A percentile compares a stretch with the other conserved stretches of the same genome.
These are phyloP conservation scores for Apoderus coryli DNA, from an alignment of 2,888 invertebrate species.

Conservation along the genomic window DNA sequence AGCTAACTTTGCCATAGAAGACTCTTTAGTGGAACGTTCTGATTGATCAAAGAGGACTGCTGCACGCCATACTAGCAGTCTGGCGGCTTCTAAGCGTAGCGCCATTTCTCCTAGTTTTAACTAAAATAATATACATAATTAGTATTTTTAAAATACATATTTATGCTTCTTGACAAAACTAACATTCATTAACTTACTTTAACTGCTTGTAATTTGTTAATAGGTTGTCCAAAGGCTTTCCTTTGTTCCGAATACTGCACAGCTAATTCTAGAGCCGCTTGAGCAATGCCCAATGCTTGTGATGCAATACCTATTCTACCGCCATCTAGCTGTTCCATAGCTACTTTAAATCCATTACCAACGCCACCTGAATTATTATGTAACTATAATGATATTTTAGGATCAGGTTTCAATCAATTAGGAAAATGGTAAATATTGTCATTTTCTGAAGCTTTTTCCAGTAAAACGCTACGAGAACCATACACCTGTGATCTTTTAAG, in stretches of 20 bases:
- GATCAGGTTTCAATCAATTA: no score
- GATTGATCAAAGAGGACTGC: constrained; percentile 43
- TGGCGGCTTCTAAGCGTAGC: constrained; percentile 46
- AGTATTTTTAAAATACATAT: constrained; percentile 1
- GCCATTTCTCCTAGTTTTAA: constrained; percentile 58
- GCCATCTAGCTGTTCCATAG: constrained; percentile 56
- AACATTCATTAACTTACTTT: constrained; percentile 35
- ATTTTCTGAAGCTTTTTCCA: no score
- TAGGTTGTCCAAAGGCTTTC: constrained; percentile 49
- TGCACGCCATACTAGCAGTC: constrained; percentile 55
- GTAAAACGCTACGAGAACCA: no score
- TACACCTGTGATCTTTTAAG: no score
- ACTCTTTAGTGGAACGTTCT: constrained; percentile 44
- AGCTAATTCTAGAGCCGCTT: constrained; percentile 61
- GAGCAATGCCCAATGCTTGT: constrained; percentile 61
- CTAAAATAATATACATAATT: constrained; percentile 26
- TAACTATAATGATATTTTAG: no score
- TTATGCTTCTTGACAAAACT: not conserved
- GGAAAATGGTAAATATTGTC: no score
- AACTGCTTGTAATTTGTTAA: constrained; percentile 51
- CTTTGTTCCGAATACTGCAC: constrained; percentile 50
- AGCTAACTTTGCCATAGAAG: constrained; percentile 62
- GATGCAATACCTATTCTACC: constrained; percentile 62
- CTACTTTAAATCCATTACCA: constrained; percentile 58
- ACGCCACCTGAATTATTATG: constrained; percentile 29